phyloP scores from a whole-genome alignment of 2,797 vertebrate species.

The Coregonus suidteri region DNA sequence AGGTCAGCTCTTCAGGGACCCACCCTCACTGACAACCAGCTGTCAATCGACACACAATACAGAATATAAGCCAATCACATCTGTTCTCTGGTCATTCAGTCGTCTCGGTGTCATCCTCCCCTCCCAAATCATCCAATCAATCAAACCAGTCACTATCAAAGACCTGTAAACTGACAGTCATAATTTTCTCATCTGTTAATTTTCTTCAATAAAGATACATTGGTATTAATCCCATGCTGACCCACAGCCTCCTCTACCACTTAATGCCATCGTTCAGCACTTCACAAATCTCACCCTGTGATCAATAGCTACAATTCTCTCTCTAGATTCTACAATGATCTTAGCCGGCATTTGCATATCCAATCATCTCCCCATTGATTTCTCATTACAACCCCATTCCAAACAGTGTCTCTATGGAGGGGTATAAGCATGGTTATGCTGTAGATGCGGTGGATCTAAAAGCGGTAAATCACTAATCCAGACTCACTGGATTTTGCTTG shows the following conservation, averaged over 20 bases:
- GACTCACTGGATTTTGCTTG: neutral
- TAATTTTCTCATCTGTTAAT: neutral
- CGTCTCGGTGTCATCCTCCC: too few relatives aligned
- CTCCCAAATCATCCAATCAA: neutral
- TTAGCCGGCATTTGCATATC: conserved; percentile 23
- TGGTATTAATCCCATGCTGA: conserved; percentile 5
- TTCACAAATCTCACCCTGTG: conserved; percentile 6
- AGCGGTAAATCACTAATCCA: neutral
- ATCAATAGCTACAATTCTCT: conserved; percentile 7
- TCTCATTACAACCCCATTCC: conserved; percentile 23
- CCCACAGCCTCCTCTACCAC: neutral
- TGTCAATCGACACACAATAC: neutral
- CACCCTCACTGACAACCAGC: neutral
- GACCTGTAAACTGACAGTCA: too few relatives aligned
- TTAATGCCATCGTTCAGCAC: neutral
- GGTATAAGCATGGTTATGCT: neutral
- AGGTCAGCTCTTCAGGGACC: neutral
- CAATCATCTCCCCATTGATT: conserved; percentile 27
- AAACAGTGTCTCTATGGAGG: conserved; percentile 1
- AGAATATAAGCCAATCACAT: conserved; percentile 1
- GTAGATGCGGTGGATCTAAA: neutral
- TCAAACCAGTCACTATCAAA: neutral
- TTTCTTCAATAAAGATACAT: neutral
- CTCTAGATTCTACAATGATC: neutral
- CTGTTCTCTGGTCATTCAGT: neutral